Evolutionary conservation across 2,888 invertebrate genomes (phyloP).

Genomic region (Tetheella fluctuosa): DNA sequence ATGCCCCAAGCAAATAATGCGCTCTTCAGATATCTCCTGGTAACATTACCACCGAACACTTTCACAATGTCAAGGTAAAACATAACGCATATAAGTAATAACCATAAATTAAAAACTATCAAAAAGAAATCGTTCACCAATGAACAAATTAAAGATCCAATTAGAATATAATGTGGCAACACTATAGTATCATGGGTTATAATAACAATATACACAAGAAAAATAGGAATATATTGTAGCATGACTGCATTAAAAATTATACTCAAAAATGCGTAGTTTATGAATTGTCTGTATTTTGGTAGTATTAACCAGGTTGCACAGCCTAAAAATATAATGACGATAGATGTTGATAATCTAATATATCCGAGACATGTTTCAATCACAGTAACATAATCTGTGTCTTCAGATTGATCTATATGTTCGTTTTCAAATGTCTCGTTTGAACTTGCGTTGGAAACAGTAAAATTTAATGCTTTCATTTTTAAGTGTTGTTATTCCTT

Average conservation of each 20-base stretch:
- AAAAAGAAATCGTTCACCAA: not conserved
- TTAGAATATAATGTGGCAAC: too few species aligned
- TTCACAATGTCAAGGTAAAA: not conserved
- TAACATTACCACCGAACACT: conserved; percentile 4
- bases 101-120: not conserved
- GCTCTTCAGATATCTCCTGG: conserved; percentile 8
- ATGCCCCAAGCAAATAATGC: not conserved
- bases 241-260: too few species aligned
- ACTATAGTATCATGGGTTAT: too few species aligned
- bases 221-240: not conserved
- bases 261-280: not conserved
- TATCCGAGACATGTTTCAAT: not conserved
- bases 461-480: too few species aligned
- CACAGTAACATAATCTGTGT: not conserved
- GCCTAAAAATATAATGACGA: not conserved
- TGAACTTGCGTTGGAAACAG: too few species aligned
- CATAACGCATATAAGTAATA: conserved; percentile 1
- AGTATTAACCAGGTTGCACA: not conserved
- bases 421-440: too few species aligned
- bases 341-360: not conserved
- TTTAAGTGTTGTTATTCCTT: too few species aligned
- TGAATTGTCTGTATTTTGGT: not conserved
- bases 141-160: too few species aligned
- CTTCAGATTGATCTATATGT: not conserved
- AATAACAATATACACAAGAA: not conserved